Evolutionary conservation across 2,888 invertebrate species (phyloP).

Genomic region (Papilio elwesi): DNA sequence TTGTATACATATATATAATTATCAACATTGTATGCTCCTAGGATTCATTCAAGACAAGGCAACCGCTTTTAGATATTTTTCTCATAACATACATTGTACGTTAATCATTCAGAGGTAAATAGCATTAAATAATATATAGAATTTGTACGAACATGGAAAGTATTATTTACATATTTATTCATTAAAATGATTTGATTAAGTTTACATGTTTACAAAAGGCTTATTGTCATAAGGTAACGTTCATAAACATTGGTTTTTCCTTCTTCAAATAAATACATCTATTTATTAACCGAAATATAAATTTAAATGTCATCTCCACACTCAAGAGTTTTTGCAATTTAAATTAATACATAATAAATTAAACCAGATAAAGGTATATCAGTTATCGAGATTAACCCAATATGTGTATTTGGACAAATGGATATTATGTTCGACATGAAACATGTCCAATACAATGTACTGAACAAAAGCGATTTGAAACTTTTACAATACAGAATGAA

Average conservation of each 20-base stretch:
- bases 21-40: too few relatives aligned
- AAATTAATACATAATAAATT: not conserved
- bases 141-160: slow-evolving; percentile 62
- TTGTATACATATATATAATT: too few relatives aligned
- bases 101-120: slow-evolving; percentile 44
- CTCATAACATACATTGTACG: not conserved
- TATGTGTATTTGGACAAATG: too few relatives aligned
- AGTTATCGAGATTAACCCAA: too few relatives aligned
- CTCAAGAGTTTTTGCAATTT: not conserved
- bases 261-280: slow-evolving; percentile 46
- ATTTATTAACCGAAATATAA: slow-evolving; percentile 20
- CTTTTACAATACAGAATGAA: too few relatives aligned
- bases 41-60: too few relatives aligned
- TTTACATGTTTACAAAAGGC: slow-evolving; percentile 67
- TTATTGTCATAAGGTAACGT: slow-evolving; percentile 75
- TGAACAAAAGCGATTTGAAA: too few relatives aligned
- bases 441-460: too few relatives aligned
- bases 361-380: not conserved
- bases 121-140: slow-evolving; percentile 49
- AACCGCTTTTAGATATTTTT: too few relatives aligned
- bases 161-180: slow-evolving; percentile 58
- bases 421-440: too few relatives aligned
- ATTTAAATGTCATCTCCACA: slow-evolving; percentile 24
- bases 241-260: slow-evolving; percentile 49
- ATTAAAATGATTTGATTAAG: slow-evolving; percentile 52